Evolutionary conservation across 1,140 invertebrate species (phyloP).

Genomic region (Dendrolimus punctatus): DNA sequence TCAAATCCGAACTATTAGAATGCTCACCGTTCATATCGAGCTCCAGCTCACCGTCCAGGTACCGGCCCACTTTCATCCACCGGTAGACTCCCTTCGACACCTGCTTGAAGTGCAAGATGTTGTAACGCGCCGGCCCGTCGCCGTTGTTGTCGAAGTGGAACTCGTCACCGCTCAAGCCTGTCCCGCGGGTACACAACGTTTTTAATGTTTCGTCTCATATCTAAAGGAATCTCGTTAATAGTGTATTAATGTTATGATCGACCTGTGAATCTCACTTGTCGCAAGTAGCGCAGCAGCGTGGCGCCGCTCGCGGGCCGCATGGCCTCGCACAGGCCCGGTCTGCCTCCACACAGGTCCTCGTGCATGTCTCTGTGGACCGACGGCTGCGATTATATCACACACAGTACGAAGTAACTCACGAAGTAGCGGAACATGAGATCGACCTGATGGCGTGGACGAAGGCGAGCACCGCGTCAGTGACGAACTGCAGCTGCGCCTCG

Average conservation of each 20-base stretch:
- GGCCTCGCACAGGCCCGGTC: slow-evolving; percentile 83
- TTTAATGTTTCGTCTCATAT: not conserved
- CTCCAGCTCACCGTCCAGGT: slow-evolving; percentile 83
- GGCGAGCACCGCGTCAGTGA: slow-evolving; percentile 93
- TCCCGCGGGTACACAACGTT: not conserved
- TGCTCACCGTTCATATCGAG: slow-evolving; percentile 83
- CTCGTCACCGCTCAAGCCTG: slow-evolving; percentile 89
- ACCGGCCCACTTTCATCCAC: slow-evolving; percentile 91
- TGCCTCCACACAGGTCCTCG: slow-evolving; percentile 79
- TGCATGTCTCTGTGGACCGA: slow-evolving; percentile 84
- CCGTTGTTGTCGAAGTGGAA: slow-evolving; percentile 92
- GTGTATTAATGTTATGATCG: slow-evolving; percentile 5
- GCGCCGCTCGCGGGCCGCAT: slow-evolving; percentile 93
- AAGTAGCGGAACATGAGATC: too few species aligned
- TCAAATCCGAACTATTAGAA: too few species aligned
- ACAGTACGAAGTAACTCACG: too few species aligned
- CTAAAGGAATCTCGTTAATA: not conserved
- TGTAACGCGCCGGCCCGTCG: slow-evolving; percentile 94
- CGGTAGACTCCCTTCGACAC: slow-evolving; percentile 79
- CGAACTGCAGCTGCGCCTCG: slow-evolving; percentile 93
- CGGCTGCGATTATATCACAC: too few species aligned
- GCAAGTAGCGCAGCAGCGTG: slow-evolving; percentile 85
- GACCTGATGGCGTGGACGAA: slow-evolving; percentile 91
- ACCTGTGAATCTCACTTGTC: slow-evolving; percentile 77
- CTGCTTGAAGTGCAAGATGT: slow-evolving; percentile 96